Conservation (phyloP, 1,140 invertebrate genomes). For the Penaeus vannamei region DNA sequence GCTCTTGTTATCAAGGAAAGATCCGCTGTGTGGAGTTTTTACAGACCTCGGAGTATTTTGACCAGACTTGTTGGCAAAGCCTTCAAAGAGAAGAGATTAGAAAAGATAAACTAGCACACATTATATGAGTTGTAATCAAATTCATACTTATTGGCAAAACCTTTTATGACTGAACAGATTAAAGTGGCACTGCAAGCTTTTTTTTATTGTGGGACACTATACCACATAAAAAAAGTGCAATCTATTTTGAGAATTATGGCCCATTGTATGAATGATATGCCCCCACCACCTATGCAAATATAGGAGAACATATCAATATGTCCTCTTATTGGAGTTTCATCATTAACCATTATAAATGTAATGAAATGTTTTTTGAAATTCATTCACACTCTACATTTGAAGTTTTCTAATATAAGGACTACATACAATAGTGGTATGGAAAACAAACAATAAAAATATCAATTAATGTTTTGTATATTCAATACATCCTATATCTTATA, state of each 20-base stretch:
- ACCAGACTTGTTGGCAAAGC: conserved; percentile 37
- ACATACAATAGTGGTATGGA: background rate
- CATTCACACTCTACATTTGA: too few relatives aligned
- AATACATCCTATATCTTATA: too few relatives aligned
- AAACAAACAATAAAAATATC: too few relatives aligned
- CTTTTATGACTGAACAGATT: background rate
- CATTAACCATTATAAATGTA: too few relatives aligned
- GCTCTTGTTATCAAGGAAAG: conserved; percentile 57
- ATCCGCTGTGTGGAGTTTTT: conserved; percentile 53
- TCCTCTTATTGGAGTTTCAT: too few relatives aligned
- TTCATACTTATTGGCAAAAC: background rate
- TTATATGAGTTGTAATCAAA: background rate
- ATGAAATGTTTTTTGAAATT: too few relatives aligned
- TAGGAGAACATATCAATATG: too few relatives aligned
- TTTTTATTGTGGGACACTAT: too few relatives aligned
- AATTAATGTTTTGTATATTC: background rate
- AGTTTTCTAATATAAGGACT: background rate
- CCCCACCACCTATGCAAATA: too few relatives aligned
- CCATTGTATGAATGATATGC: too few relatives aligned
- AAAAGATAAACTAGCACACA: background rate
- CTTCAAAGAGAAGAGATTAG: background rate
- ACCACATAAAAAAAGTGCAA: too few relatives aligned
- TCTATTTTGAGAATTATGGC: too few relatives aligned
- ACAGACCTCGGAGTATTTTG: conserved; percentile 28
- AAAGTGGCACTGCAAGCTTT: background rate